phyloP scores from a whole-genome alignment of 2,888 invertebrate genomes.

The Acleris emargana region DNA sequence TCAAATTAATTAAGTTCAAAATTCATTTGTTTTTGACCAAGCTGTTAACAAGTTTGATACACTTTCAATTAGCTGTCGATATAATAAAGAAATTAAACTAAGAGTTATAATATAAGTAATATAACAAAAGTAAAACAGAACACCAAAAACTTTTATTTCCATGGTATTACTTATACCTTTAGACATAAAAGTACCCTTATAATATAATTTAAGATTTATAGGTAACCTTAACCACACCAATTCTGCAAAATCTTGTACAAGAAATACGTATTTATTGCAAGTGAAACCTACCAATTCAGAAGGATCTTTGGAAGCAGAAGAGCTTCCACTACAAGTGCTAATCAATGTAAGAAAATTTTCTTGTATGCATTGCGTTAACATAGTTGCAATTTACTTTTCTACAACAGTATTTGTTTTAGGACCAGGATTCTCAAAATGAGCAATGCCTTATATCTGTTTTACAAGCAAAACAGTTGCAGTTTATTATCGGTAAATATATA shows the following conservation, averaged over 20 bases:
- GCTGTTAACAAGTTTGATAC: too few species aligned
- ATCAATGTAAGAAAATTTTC: constrained; percentile 23
- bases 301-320: constrained; percentile 18
- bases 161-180: too few species aligned
- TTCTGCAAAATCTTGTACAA: constrained; percentile 9
- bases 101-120: too few species aligned
- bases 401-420: constrained; percentile 20
- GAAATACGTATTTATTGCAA: constrained; percentile 23
- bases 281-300: constrained; percentile 19
- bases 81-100: too few species aligned
- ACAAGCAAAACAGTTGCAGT: constrained; percentile 26
- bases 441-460: constrained; percentile 24
- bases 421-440: constrained; percentile 24
- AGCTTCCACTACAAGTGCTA: constrained; percentile 27
- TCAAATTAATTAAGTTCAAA: too few species aligned
- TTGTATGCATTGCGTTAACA: background rate
- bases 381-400: background rate
- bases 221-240: constrained; percentile 4
- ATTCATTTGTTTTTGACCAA: too few species aligned
- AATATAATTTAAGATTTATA: constrained; percentile 1
- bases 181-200: background rate
- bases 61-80: too few species aligned
- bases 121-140: too few species aligned
- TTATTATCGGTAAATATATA: constrained; percentile 27
- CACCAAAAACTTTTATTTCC: too few species aligned